Evolutionary conservation across 2,888 invertebrate species (phyloP).

Genomic region (Fragum fragum): DNA sequence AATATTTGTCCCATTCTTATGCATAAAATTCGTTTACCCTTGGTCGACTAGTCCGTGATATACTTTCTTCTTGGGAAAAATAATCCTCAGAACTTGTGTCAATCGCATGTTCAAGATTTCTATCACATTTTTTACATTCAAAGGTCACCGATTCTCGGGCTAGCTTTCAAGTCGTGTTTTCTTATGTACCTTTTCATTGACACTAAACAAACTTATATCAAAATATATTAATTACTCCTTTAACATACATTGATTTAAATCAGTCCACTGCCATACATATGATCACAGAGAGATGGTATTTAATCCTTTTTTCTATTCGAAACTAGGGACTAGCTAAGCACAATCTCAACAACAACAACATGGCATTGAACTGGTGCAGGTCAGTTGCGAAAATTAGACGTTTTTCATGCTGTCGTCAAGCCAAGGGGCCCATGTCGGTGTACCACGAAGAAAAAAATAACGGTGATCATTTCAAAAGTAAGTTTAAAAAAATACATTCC

Average conservation of each 20-base stretch:
- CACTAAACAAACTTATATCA: too few species aligned
- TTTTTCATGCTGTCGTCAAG: background rate
- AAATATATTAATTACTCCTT: too few species aligned
- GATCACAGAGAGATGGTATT: too few species aligned
- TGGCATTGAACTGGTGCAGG: constrained; percentile 15
- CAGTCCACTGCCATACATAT: too few species aligned
- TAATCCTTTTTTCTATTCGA: background rate
- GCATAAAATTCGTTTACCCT: constrained; percentile 28
- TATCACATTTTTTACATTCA: background rate
- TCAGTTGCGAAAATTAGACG: constrained; percentile 1
- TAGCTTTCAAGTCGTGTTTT: background rate
- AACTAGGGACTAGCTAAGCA: background rate
- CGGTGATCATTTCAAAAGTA: too few species aligned
- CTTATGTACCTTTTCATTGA: too few species aligned
- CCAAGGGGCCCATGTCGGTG: background rate
- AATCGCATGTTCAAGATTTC: constrained; percentile 25
- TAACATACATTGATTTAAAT: too few species aligned
- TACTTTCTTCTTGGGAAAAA: constrained; percentile 32
- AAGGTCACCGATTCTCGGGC: background rate
- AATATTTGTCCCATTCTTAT: background rate
- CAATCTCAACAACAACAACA: background rate
- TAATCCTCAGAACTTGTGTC: constrained; percentile 35
- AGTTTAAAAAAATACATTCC: too few species aligned
- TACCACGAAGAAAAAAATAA: too few species aligned
- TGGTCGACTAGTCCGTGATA: constrained; percentile 31